Percentiles rank a stretch among this genome's conserved stretches.
Conservation (phyloP, 2,113 vertebrate species). For the Sebastes schlegelii region DNA sequence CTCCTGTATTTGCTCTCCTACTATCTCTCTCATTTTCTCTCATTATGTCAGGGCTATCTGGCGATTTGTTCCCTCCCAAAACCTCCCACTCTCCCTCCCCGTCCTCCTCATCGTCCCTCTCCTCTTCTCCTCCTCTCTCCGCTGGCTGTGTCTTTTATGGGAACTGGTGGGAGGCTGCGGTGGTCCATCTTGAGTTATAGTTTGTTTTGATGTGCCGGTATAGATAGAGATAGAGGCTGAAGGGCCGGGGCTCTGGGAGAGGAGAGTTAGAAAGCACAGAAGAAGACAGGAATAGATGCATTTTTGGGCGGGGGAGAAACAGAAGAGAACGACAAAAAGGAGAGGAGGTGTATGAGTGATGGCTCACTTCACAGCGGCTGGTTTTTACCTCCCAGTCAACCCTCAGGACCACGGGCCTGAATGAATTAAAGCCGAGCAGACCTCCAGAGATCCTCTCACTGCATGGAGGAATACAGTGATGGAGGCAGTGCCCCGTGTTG, state of each 20-base stretch:
- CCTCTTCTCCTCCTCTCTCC: conserved; percentile 18
- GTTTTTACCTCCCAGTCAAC: conserved; percentile 15
- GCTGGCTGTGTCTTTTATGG: conserved; percentile 56
- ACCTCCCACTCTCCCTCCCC: conserved; percentile 46
- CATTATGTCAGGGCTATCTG: conserved; percentile 71
- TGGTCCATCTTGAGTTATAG: conserved; percentile 71
- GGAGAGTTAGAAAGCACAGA: conserved; percentile 15
- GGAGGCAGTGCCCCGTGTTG: conserved; percentile 47
- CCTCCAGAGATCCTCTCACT: conserved; percentile 16
- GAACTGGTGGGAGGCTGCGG: conserved; percentile 67
- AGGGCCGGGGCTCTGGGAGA: conserved; percentile 39
- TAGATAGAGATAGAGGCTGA: conserved; percentile 59
- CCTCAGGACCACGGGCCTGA: conserved; percentile 25
- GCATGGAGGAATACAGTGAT: conserved; percentile 17
- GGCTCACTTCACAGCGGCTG: conserved; percentile 14
- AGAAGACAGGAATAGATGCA: conserved; percentile 35
- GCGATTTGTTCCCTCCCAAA: conserved; percentile 57
- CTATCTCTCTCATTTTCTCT: conserved; percentile 58
- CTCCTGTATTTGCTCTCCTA: conserved; percentile 33
- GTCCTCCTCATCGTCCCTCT: conserved; percentile 11
- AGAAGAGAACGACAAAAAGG: conserved; percentile 21
- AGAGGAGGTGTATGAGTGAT: conserved; percentile 31
- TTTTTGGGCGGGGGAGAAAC: conserved; percentile 1
- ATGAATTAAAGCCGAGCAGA: conserved; percentile 29
- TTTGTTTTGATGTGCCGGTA: conserved; percentile 77